Percentiles rank a stretch among this genome's conserved stretches.
Conservation (phyloP, 2,888 invertebrate species). For the Gisinianus flammeolus region DNA sequence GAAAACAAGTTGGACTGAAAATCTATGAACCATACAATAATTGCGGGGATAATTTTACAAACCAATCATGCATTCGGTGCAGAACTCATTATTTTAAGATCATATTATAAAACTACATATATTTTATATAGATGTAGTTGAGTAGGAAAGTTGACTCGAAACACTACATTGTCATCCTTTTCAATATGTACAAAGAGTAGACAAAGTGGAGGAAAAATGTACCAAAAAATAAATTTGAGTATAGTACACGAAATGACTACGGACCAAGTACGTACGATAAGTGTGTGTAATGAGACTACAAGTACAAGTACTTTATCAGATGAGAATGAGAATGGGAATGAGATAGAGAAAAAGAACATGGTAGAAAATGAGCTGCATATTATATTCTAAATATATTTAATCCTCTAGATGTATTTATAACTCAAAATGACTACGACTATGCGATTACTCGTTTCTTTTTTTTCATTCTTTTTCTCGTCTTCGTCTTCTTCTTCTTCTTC, state of each 20-base stretch:
- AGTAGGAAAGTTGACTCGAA: no score
- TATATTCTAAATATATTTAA: slow-evolving; percentile 8
- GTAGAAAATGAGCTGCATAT: not conserved
- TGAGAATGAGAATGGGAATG: slow-evolving; percentile 31
- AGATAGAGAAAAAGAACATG: not conserved
- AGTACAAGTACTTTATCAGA: not conserved
- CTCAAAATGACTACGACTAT: not conserved
- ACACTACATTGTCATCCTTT: not conserved
- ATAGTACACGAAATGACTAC: not conserved
- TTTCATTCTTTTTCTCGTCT: not conserved
- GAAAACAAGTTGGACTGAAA: slow-evolving; percentile 24
- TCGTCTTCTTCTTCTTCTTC: not conserved
- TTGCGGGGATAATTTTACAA: slow-evolving; percentile 57
- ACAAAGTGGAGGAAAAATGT: not conserved
- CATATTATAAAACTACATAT: not conserved
- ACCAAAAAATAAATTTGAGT: not conserved
- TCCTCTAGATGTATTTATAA: slow-evolving; percentile 15
- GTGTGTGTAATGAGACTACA: not conserved
- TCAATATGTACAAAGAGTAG: not conserved
- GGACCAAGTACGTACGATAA: not conserved
- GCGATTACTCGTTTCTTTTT: slow-evolving; percentile 40
- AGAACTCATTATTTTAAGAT: slow-evolving; percentile 39
- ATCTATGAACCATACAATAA: slow-evolving; percentile 56
- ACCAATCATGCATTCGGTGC: slow-evolving; percentile 58
- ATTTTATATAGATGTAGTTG: not conserved